A percentile compares a stretch with the other conserved stretches of the same genome.
These are phyloP conservation scores for Platalea minor DNA, from an alignment of 2,797 vertebrate genomes.

Conservation along the genomic window DNA sequence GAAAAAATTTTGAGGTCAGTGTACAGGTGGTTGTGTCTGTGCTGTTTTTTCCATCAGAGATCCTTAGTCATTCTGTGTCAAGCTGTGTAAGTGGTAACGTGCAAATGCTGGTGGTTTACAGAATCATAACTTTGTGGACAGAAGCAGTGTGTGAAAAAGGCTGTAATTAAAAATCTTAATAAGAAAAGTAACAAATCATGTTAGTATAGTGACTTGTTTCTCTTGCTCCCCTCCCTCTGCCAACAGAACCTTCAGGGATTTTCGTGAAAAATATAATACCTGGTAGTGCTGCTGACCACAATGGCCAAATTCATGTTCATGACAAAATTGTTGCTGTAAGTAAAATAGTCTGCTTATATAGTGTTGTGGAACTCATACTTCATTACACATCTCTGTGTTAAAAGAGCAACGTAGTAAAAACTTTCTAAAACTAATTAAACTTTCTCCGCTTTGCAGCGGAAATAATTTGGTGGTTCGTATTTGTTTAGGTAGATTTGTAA, in stretches of 20 bases:
- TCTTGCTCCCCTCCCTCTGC: neutral
- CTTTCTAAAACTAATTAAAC: neutral
- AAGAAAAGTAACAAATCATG: neutral
- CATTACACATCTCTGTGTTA: neutral
- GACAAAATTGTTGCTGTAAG: conserved; percentile 93
- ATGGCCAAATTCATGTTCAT: conserved; percentile 85
- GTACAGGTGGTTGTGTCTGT: neutral
- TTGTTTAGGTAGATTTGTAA: conserved; percentile 17
- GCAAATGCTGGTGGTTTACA: neutral
- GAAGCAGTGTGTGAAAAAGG: neutral
- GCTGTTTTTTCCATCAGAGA: neutral
- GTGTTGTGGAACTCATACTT: neutral
- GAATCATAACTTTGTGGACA: neutral
- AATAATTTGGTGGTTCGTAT: neutral
- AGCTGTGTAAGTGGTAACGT: neutral
- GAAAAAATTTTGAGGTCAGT: neutral
- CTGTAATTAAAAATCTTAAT: neutral
- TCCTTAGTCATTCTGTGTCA: neutral
- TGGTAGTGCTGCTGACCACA: conserved; percentile 90
- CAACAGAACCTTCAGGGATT: conserved; percentile 87
- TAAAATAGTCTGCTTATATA: neutral
- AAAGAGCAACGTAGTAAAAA: neutral
- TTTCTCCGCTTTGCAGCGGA: neutral
- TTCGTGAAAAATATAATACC: conserved; percentile 92
- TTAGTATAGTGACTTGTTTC: neutral